Evolutionary conservation across 1,140 invertebrate species (phyloP).

Genomic region (Polypedilum pembai): DNA sequence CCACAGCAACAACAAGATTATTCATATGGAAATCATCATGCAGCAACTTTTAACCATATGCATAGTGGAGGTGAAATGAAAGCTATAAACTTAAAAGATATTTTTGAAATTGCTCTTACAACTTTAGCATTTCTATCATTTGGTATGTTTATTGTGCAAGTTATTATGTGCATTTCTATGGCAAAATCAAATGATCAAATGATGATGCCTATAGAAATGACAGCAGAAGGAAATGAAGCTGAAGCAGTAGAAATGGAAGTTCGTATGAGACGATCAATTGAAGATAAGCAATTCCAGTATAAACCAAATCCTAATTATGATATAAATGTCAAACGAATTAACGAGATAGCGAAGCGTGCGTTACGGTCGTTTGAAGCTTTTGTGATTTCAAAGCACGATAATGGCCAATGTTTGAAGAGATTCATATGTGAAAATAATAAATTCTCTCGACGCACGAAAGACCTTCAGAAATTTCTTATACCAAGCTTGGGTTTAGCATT

Average conservation of each 20-base stretch:
- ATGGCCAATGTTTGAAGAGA: conserved; percentile 51
- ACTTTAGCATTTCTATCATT: conserved; percentile 71
- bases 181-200: conserved; percentile 39
- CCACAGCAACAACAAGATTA: conserved; percentile 39
- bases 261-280: conserved; percentile 37
- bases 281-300: conserved; percentile 26
- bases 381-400: conserved; percentile 44
- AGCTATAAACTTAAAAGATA: conserved; percentile 56
- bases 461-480: conserved; percentile 53
- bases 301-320: background rate
- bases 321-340: conserved; percentile 36
- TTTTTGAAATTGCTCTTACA: conserved; percentile 69
- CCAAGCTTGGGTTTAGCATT: conserved; percentile 59
- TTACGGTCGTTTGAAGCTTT: conserved; percentile 49
- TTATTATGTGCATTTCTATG: conserved; percentile 61
- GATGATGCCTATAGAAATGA: conserved; percentile 29
- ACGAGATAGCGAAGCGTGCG: conserved; percentile 50
- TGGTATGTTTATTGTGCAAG: conserved; percentile 64
- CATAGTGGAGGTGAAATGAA: conserved; percentile 38
- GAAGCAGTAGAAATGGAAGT: conserved; percentile 34
- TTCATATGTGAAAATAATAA: conserved; percentile 57
- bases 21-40: conserved; percentile 36
- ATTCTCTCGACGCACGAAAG: conserved; percentile 46
- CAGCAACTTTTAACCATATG: conserved; percentile 33
- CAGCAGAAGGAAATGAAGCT: background rate